Percentiles rank a stretch among this genome's conserved stretches.
Evolutionary conservation across 2,797 vertebrate species (phyloP).

Genomic region (Nannoperca obscura): DNA sequence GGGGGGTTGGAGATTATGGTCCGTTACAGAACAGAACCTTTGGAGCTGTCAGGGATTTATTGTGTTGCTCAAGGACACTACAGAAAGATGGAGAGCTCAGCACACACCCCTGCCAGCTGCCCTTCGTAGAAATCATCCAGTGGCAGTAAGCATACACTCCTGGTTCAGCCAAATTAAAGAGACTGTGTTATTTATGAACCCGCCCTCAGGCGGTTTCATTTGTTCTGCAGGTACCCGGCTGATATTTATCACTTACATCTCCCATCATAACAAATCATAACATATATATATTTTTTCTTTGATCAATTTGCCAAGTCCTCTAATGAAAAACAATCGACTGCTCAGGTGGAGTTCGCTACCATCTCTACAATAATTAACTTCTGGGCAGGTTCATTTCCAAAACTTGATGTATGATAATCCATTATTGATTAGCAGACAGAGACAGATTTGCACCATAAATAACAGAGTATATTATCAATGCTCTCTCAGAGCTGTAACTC

Average conservation of each 20-base stretch:
- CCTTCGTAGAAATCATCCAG: constrained; percentile 53
- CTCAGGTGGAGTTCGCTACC: constrained; percentile 50
- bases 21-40: not conserved
- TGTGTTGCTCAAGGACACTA: constrained; percentile 53
- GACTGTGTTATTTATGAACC: constrained; percentile 63
- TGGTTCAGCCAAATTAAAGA: constrained; percentile 58
- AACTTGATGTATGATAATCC: constrained; percentile 81
- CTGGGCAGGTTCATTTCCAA: constrained; percentile 78
- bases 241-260: constrained; percentile 62
- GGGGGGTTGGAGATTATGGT: constrained; percentile 16
- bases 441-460: constrained; percentile 75
- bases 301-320: constrained; percentile 58
- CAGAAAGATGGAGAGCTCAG: constrained; percentile 13
- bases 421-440: constrained; percentile 79
- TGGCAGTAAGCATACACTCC: constrained; percentile 49
- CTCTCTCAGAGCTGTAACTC: constrained; percentile 45
- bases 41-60: constrained; percentile 30
- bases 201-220: constrained; percentile 59
- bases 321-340: constrained; percentile 73
- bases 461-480: constrained; percentile 71
- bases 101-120: constrained; percentile 1
- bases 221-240: constrained; percentile 53
- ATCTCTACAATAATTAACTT: constrained; percentile 70
- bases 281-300: constrained; percentile 39
- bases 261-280: constrained; percentile 68